phyloP scores from a whole-genome alignment of 1,140 invertebrate genomes.

The Neodiprion pinetum region DNA sequence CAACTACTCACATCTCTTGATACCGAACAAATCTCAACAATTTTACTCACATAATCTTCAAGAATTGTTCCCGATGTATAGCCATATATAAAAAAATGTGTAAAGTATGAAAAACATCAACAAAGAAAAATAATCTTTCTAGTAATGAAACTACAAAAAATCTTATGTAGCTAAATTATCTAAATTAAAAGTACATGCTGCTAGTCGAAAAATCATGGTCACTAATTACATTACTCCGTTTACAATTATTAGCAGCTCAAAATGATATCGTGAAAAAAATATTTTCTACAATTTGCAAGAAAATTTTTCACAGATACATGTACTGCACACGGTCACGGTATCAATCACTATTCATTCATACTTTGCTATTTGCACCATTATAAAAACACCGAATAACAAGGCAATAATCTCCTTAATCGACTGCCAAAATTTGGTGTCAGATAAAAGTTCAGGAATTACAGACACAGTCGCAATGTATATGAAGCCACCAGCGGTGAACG shows the following conservation, averaged over 20 bases:
- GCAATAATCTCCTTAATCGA: constrained; percentile 87
- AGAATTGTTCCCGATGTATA: neutral
- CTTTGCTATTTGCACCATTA: constrained; percentile 91
- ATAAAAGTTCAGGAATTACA: constrained; percentile 92
- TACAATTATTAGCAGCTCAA: constrained; percentile 19
- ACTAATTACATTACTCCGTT: neutral
- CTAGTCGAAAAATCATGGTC: no score
- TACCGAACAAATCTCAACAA: neutral
- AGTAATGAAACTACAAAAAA: neutral
- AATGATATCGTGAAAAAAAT: constrained; percentile 11
- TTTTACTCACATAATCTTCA: neutral
- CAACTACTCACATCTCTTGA: neutral
- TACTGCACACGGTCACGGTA: neutral
- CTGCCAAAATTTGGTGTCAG: constrained; percentile 84
- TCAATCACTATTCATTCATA: constrained; percentile 74
- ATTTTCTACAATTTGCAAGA: neutral
- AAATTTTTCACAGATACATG: constrained; percentile 5
- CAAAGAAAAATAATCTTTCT: neutral
- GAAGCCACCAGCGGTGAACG: constrained; percentile 97
- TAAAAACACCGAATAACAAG: constrained; percentile 82
- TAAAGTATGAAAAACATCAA: neutral
- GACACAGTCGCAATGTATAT: constrained; percentile 98
- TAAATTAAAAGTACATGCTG: neutral
- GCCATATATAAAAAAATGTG: constrained; percentile 4
- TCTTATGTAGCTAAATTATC: no score